Base-by-base conservation (phyloP, 2,113 vertebrate species). In the Antigone vipio region DNA sequence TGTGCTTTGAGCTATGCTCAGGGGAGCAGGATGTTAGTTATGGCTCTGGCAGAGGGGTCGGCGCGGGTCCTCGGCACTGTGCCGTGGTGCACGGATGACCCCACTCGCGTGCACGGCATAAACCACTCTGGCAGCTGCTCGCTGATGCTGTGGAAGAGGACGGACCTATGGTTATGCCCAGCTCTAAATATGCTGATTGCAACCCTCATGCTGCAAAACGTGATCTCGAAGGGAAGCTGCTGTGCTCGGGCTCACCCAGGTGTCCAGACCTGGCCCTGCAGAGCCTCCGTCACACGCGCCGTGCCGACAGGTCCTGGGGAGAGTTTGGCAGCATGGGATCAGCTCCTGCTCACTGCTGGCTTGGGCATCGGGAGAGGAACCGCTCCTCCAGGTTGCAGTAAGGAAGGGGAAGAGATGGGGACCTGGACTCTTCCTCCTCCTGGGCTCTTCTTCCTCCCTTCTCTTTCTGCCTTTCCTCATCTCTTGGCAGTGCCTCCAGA, bases 101-200 rank as follows among this genome's bases (percentile, higher is more conserved):
- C 71, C 2, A 1, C 40, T 80, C 1, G 0, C 0, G 0, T 45
- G 55, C 9, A 1, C 0, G 0, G 44, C 55, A 27, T 75, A 7
- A 19, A 91, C 19, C 4, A 2, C 52, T 89, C 12, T 3, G 5
- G 44, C 34, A 60, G 82, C 72, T 40, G 12, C 15, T 50, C 0
- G 6, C 38, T 10, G 74, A 3, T 20, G 85, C 63, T 53, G 64
- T 13, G 59, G 14, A 5, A 21, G 2, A 32, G 27, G 40, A 29
- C 8, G 0, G 76, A 5, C 22, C 59, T 24, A 5, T 7, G 74
- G 69, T 5, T 5, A 6, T 47, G n/a, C 49, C 66, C 6, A 3
- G 45, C 66, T 58, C 30, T 6, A 12, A 34, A 13, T 20, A 22
- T 0, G 0, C 69, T 32, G 52, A 9, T 42, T 5, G 1, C 12